Conservation (phyloP, 2,113 vertebrate species). For the Siniperca chuatsi region DNA sequence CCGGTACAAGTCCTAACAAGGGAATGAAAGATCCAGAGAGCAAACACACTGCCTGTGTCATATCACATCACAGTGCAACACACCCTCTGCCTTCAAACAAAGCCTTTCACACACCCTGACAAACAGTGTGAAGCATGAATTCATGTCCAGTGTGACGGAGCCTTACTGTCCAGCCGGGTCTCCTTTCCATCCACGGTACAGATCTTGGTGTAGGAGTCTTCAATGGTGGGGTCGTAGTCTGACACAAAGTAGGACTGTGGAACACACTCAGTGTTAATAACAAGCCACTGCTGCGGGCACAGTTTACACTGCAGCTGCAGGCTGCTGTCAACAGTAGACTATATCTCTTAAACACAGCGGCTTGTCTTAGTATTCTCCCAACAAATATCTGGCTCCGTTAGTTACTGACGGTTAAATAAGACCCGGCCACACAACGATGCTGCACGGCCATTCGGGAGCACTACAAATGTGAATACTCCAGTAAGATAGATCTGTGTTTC, state of each 20-base stretch:
- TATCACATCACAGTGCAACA: conserved; percentile 44
- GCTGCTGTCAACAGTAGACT: background rate
- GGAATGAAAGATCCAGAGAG: conserved; percentile 61
- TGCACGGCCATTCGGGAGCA: background rate
- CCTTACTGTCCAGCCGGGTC: conserved; percentile 91
- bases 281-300: background rate
- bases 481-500: background rate
- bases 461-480: background rate
- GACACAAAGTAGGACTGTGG: conserved; percentile 93
- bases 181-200: conserved; percentile 88
- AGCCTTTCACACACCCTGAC: conserved; percentile 31
- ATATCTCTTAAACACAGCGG: background rate
- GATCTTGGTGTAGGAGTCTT: conserved; percentile 94
- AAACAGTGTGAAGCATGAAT: background rate
- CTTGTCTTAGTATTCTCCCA: background rate
- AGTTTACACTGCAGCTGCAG: too few species aligned
- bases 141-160: background rate
- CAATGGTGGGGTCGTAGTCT: conserved; percentile 94
- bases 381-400: background rate
- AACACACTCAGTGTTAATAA: conserved; percentile 24
- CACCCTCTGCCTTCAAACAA: conserved; percentile 41
- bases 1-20: conserved; percentile 73
- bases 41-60: conserved; percentile 48
- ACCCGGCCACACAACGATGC: background rate
- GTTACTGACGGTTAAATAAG: background rate